These are phyloP conservation scores for Ceryle rudis DNA, from an alignment of 2,797 vertebrate species.

Conservation along the genomic window DNA sequence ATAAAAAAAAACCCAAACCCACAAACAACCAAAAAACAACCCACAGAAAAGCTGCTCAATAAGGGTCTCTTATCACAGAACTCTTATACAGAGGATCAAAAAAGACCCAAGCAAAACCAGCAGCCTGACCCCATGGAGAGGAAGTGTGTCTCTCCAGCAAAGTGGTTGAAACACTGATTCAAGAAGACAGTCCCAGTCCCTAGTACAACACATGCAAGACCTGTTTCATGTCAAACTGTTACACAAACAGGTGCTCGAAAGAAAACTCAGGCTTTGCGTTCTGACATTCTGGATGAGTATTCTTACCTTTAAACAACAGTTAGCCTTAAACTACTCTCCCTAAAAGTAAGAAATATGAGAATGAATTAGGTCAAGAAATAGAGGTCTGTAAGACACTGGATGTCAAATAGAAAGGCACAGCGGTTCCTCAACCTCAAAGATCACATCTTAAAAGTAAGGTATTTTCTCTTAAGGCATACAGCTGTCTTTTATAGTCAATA, in stretches of 20 bases:
- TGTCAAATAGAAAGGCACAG: not conserved
- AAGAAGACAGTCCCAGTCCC: not conserved
- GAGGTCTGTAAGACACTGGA: not conserved
- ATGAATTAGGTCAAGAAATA: not conserved
- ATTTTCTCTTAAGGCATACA: not conserved
- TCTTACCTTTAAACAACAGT: not conserved
- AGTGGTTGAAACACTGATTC: not conserved
- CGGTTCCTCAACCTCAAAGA: not conserved
- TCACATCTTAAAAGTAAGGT: not conserved
- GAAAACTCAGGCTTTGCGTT: not conserved
- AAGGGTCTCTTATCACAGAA: not conserved
- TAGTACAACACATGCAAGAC: not conserved
- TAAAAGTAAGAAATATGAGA: not conserved
- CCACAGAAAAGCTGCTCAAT: not conserved
- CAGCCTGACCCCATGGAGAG: accelerated
- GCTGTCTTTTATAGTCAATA: not conserved
- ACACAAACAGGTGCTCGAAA: not conserved
- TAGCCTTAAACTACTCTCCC: not conserved
- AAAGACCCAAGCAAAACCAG: not conserved
- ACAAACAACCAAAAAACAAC: too few relatives aligned
- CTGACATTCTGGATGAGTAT: not conserved
- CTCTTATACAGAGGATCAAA: not conserved
- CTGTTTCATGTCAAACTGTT: not conserved
- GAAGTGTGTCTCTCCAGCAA: not conserved
- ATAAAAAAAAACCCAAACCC: too few relatives aligned